Evolutionary conservation across 2,113 vertebrate genomes (phyloP), one percentile per base, ranked within the genome.

Genomic region (Istiophorus platypterus): DNA sequence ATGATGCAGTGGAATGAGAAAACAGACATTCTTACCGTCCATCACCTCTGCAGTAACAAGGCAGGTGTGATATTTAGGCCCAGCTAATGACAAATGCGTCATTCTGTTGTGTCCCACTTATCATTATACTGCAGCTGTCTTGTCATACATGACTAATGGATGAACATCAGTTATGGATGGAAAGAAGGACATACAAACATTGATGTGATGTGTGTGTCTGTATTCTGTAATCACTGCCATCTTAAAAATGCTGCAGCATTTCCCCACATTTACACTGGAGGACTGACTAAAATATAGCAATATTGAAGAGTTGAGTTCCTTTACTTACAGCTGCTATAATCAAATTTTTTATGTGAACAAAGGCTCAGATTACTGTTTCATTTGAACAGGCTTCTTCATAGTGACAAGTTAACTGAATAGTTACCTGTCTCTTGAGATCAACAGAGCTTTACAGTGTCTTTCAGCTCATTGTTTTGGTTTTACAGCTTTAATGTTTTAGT

Each of bases 91-190:
- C 15, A 37, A 47, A 80, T 34, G 20, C 39, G 45, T 78, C 69
- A 29, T 56, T 82, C 63, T 76, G 61, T 54, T 80, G 76, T 85
- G 66, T 76, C 85, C 62, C 70, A 51, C 64, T 42, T 15, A 59
- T 81, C n/a, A 58, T 6, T 62, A 64, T 70, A 31, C 54, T 61
- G 42, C 57, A 37, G 75, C 51, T 64, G 68, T 34, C 47, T 57
- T 69, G 47, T 78, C 56, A 72, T 58, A 42, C 47, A 7, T 77
- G 68, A 59, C 24, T 80, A 59, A 52, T 11, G 15, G 67, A 62
- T 70, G 68, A 82, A 67, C 31, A 24, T 41, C 29, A 66, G 63
- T n/a, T 1, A 24, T 68, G 18, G 71, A 77, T 68, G 61, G n/a
- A 75, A 68, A 66, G 17, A 67, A 18, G 26, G 7, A 41, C 47